Evolutionary conservation across 2,888 invertebrate species (phyloP).

Genomic region (Tethea ocularis): DNA sequence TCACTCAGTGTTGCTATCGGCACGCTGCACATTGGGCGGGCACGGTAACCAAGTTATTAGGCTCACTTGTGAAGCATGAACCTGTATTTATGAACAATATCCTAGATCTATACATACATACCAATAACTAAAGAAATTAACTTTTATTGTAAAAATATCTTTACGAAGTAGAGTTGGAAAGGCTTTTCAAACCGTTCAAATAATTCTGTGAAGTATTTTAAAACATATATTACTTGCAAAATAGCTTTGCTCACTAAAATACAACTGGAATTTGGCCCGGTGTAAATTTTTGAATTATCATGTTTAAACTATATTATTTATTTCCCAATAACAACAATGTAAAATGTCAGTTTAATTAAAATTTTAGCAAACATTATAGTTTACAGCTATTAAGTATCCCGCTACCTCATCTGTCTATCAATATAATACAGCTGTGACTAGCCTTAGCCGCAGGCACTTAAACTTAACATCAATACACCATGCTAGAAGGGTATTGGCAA

Average conservation of each 20-base stretch:
- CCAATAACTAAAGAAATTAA: background rate
- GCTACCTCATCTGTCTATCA: background rate
- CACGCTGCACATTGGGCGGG: slow-evolving; percentile 4
- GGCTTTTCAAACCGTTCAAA: too few relatives aligned
- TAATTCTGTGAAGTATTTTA: too few relatives aligned
- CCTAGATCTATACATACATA: background rate
- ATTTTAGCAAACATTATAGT: background rate
- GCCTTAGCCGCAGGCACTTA: slow-evolving; percentile 46
- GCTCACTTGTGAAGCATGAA: background rate
- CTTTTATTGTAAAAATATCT: background rate
- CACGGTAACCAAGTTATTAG: background rate
- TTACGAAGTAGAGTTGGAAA: background rate
- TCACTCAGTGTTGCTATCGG: slow-evolving; percentile 30
- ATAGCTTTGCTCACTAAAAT: too few relatives aligned
- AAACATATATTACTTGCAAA: too few relatives aligned
- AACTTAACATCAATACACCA: slow-evolving; percentile 30
- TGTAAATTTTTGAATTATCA: too few relatives aligned
- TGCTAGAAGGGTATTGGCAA: slow-evolving; percentile 6
- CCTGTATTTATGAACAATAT: background rate
- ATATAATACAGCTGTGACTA: background rate
- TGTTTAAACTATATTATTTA: too few relatives aligned
- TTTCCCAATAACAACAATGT: too few relatives aligned
- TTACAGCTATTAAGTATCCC: background rate
- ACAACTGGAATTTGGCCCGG: too few relatives aligned
- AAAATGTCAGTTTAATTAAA: background rate